Base-by-base conservation (phyloP, 1,140 invertebrate species). In the Drosophila lini region DNA sequence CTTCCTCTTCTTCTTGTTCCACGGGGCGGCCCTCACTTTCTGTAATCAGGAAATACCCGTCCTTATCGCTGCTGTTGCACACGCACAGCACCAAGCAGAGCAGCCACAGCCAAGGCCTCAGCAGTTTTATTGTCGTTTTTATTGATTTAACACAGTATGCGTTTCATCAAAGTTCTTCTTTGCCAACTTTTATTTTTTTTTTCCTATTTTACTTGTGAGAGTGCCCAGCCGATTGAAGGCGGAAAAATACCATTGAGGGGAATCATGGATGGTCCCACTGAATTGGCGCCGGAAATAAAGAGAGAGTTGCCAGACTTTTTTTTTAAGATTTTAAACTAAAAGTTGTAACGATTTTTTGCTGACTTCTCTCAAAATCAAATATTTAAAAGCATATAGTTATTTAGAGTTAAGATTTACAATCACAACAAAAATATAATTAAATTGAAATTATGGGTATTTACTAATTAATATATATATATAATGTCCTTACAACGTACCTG, bases 61-160 rank as follows among this genome's bases (percentile, higher is more conserved):
- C 62, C 25, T 36, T 63, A 36, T 63, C 22, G 25, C 58, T 38
- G 65, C 47, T 69, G 62, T 67, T 64, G 42, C 62, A 68, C 62
- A 69, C 62, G 65, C 47, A 69, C 62, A 69, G 62, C 65, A 67
- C 36, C 32, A 67, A 9, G 4, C 52, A 45, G 64, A 55, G 34
- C 65, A 67, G 62, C 62, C 47, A 67, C 36, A 67, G 38, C 65
- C 65, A 69, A 22, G 52, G 32, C 16, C 40, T 44, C 31, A 38
- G 62, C 22, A 44, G 47, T 22, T 67, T 41, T 45, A 41, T 31
- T 28, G 34, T 44, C 25, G 15, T 19, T 36, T 67, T 36, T 69
- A 69, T 69, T 69, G 62, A 69, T 69, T 64, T 64, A 64, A 64
- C 61, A 61, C 61, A 61, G 28, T 42, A 61, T 15, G 10, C 31